phyloP scores from a whole-genome alignment of 2,888 invertebrate species.

The Thelaira solivaga region DNA sequence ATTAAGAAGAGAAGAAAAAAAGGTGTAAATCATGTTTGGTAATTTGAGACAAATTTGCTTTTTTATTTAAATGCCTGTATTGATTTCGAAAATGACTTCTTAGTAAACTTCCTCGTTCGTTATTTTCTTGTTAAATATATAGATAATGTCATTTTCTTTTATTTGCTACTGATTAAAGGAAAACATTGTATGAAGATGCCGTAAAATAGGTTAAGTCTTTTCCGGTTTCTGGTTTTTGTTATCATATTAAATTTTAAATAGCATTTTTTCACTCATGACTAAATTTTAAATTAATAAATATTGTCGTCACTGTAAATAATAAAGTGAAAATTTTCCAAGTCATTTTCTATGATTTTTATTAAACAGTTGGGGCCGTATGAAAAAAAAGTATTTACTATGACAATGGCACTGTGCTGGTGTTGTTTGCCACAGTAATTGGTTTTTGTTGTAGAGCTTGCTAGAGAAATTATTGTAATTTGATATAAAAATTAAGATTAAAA shows the following conservation, averaged over 20 bases:
- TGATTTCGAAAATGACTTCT: slow-evolving; percentile 44
- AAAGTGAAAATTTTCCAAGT: too few relatives aligned
- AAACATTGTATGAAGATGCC: neutral
- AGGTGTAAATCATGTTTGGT: slow-evolving; percentile 49
- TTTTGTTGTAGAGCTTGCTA: too few relatives aligned
- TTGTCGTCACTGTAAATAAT: too few relatives aligned
- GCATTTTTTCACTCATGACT: neutral
- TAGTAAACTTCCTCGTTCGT: slow-evolving; percentile 51
- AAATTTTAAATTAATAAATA: too few relatives aligned
- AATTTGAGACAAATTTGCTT: slow-evolving; percentile 49
- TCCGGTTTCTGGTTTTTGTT: neutral
- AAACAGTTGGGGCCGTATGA: too few relatives aligned
- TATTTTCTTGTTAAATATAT: neutral
- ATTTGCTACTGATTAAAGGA: slow-evolving; percentile 18
- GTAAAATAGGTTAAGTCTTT: slow-evolving; percentile 15
- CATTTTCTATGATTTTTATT: too few relatives aligned
- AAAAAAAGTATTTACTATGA: too few relatives aligned
- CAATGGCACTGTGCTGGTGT: too few relatives aligned
- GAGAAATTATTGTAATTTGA: too few relatives aligned
- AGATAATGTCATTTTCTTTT: neutral
- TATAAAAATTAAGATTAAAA: too few relatives aligned
- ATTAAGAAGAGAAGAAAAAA: slow-evolving; percentile 30
- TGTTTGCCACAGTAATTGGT: too few relatives aligned
- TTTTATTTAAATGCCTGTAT: slow-evolving; percentile 31
- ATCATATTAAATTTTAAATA: neutral